These are phyloP conservation scores for Ovis canadensis DNA, from an alignment of 2,113 vertebrate species.

Conservation along the genomic window DNA sequence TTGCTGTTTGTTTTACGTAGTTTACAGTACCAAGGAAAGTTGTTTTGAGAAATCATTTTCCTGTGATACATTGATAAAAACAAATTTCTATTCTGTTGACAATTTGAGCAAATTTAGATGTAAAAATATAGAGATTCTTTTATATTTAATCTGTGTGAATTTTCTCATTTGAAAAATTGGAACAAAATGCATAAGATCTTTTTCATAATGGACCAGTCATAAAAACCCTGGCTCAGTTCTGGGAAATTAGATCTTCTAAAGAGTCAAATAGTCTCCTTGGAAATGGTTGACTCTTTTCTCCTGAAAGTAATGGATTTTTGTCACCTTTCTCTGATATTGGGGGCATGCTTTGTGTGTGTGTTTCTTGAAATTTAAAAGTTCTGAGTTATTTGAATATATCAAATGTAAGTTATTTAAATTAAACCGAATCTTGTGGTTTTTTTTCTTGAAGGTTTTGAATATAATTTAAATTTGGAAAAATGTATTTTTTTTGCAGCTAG, in stretches of 20 bases:
- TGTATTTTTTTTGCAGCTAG: background rate
- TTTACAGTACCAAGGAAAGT: background rate
- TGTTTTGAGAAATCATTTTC: background rate
- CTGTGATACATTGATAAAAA: background rate
- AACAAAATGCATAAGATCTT: background rate
- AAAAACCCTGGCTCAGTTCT: slow-evolving; percentile 3
- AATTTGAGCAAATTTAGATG: background rate
- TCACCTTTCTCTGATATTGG: slow-evolving; percentile 35
- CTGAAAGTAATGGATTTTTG: slow-evolving; percentile 37
- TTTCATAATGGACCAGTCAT: background rate
- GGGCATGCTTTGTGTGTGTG: background rate
- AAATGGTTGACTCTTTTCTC: slow-evolving; percentile 15
- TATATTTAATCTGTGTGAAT: background rate
- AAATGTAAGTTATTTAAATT: slow-evolving; percentile 54
- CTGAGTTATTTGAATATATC: background rate
- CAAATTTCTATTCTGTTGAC: slow-evolving; percentile 14
- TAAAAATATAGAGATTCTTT: background rate
- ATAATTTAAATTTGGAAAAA: slow-evolving; percentile 31
- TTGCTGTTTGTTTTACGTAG: background rate
- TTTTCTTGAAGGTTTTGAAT: slow-evolving; percentile 9
- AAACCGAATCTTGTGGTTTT: slow-evolving; percentile 16
- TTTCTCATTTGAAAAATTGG: slow-evolving; percentile 36
- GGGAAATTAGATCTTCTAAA: slow-evolving; percentile 16
- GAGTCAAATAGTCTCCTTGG: slow-evolving; percentile 31
- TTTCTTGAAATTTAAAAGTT: slow-evolving; percentile 27